Evolutionary conservation across 2,888 invertebrate species (phyloP).

Genomic region (Alentia gelatinosa): DNA sequence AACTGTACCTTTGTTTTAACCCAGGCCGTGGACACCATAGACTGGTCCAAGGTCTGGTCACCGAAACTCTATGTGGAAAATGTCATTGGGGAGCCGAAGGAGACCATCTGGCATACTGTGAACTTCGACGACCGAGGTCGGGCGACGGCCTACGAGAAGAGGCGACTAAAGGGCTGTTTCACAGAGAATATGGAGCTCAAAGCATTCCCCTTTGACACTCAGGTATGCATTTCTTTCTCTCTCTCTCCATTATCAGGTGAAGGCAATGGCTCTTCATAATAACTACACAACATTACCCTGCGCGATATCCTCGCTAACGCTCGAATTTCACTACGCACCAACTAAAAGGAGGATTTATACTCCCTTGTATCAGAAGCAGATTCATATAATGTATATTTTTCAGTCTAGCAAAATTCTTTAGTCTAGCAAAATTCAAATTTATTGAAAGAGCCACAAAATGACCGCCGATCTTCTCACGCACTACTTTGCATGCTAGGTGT

Average conservation of each 20-base stretch:
- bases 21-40: neutral
- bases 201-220: constrained; percentile 61
- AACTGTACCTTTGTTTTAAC: neutral
- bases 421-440: too few species aligned
- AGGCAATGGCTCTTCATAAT: neutral
- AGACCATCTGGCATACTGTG: constrained; percentile 5
- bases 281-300: neutral
- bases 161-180: constrained; percentile 57
- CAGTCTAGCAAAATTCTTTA: too few species aligned
- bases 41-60: constrained; percentile 54
- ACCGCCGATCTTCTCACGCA: too few species aligned
- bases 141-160: constrained; percentile 58
- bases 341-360: neutral
- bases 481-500: too few species aligned
- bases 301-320: neutral
- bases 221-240: constrained; percentile 18
- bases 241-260: neutral
- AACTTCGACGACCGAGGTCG: constrained; percentile 28
- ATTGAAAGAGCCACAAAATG: too few species aligned
- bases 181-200: constrained; percentile 58
- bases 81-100: constrained; percentile 23
- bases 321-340: too few species aligned
- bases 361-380: neutral
- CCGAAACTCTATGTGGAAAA: constrained; percentile 59
- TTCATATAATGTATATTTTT: too few species aligned